Percentiles rank a stretch among this genome's conserved stretches.
Evolutionary conservation across 2,797 vertebrate genomes (phyloP).

Genomic region (Nannoperca obscura): DNA sequence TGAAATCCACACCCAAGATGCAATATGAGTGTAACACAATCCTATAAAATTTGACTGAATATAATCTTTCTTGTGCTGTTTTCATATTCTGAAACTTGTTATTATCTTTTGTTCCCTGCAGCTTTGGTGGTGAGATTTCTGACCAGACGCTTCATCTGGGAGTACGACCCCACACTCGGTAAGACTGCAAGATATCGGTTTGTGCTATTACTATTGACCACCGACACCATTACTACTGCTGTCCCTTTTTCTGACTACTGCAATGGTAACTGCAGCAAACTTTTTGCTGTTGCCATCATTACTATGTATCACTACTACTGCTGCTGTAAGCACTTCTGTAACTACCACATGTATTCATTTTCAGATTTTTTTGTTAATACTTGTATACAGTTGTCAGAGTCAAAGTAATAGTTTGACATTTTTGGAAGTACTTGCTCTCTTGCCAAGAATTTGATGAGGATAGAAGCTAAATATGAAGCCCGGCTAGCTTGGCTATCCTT

Average conservation of each 20-base stretch:
- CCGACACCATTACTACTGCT: background rate
- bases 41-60: background rate
- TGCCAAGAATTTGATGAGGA: no score
- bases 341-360: no score
- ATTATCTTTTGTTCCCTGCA: conserved; percentile 73
- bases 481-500: background rate
- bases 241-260: background rate
- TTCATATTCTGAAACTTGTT: conserved; percentile 36
- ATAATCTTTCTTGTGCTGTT: background rate
- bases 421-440: background rate
- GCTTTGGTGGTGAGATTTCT: conserved; percentile 96
- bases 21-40: background rate
- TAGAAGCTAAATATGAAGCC: no score
- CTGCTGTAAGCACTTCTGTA: background rate
- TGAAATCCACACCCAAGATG: background rate
- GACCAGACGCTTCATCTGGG: conserved; percentile 99
- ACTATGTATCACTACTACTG: background rate
- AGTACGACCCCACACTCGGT: conserved; percentile 97
- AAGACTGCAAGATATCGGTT: conserved; percentile 67
- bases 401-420: background rate
- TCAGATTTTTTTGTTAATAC: background rate
- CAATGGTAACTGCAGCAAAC: background rate
- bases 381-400: background rate
- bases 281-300: background rate
- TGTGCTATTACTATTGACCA: background rate